Percentiles rank a stretch among this genome's conserved stretches.
These are phyloP conservation scores for Sciurus carolinensis DNA, from an alignment of 2,797 vertebrate genomes.

Conservation along the genomic window DNA sequence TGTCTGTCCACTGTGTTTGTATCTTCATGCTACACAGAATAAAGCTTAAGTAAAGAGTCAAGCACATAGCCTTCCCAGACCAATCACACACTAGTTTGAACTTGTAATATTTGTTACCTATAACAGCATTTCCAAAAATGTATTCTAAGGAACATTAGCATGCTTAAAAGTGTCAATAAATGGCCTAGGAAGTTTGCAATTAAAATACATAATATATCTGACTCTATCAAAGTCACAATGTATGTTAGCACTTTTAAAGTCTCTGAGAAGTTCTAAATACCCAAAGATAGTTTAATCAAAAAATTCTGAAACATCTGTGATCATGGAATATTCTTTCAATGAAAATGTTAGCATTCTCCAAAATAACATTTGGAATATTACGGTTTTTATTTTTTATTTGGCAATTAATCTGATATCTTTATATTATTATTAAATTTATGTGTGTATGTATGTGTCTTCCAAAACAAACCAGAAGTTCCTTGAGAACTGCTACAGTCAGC, in stretches of 20 bases:
- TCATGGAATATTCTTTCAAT: background rate
- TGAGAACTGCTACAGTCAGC: background rate
- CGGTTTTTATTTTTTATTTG: background rate
- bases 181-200: background rate
- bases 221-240: background rate
- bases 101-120: background rate
- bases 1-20: background rate
- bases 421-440: slow-evolving; percentile 23
- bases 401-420: slow-evolving; percentile 37
- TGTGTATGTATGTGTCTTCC: background rate
- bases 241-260: slow-evolving; percentile 10
- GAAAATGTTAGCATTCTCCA: slow-evolving; percentile 4
- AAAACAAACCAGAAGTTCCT: slow-evolving; percentile 2
- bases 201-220: background rate
- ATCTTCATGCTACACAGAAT: background rate
- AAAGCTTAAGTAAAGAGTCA: slow-evolving; percentile 5
- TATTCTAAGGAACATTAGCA: slow-evolving; percentile 19
- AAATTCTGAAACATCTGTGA: background rate
- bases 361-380: slow-evolving; percentile 1
- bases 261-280: slow-evolving; percentile 1
- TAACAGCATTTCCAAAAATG: slow-evolving; percentile 38
- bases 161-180: background rate
- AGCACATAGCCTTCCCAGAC: background rate
- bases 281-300: background rate
- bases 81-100: background rate